phyloP scores from a whole-genome alignment of 23 tunicate genomes.

The Halocynthia aurantium region DNA sequence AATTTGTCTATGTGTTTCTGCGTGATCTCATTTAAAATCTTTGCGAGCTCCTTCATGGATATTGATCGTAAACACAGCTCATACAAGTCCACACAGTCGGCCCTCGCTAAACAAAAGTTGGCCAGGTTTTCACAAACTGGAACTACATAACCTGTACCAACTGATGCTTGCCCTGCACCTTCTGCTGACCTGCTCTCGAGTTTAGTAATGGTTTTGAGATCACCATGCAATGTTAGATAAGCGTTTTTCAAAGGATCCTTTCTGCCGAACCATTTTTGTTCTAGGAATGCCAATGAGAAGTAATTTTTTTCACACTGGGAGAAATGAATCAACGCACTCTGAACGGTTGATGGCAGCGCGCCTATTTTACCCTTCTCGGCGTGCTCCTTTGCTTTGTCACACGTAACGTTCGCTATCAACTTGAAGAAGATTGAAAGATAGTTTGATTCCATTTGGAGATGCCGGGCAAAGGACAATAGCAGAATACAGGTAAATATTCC shows the following conservation, averaged over 20 bases:
- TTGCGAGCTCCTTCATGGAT: constrained; percentile 5
- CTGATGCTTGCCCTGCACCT: neutral
- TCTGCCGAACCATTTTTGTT: constrained; percentile 80
- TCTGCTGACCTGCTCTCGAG: constrained; percentile 5
- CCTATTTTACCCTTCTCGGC: constrained; percentile 5
- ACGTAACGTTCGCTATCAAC: constrained; percentile 3
- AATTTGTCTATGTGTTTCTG: neutral
- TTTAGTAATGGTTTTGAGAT: constrained; percentile 27
- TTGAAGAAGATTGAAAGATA: too few relatives aligned
- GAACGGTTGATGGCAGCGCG: neutral
- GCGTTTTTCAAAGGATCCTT: constrained; percentile 59
- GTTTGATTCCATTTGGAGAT: too few relatives aligned
- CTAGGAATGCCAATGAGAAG: constrained; percentile 49
- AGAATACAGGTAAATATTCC: too few relatives aligned
- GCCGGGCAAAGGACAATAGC: too few relatives aligned
- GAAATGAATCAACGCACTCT: constrained; percentile 42
- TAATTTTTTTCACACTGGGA: constrained; percentile 63
- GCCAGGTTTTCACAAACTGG: constrained; percentile 31
- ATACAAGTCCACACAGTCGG: constrained; percentile 44
- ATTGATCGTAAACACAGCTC: neutral
- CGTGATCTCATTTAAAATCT: neutral
- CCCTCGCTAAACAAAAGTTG: constrained; percentile 48
- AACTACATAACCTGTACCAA: neutral
- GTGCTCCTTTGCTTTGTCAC: constrained; percentile 23
- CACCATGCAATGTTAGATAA: constrained; percentile 31